Conservation (phyloP, 2,888 invertebrate species). For the Chrysolina americana region DNA sequence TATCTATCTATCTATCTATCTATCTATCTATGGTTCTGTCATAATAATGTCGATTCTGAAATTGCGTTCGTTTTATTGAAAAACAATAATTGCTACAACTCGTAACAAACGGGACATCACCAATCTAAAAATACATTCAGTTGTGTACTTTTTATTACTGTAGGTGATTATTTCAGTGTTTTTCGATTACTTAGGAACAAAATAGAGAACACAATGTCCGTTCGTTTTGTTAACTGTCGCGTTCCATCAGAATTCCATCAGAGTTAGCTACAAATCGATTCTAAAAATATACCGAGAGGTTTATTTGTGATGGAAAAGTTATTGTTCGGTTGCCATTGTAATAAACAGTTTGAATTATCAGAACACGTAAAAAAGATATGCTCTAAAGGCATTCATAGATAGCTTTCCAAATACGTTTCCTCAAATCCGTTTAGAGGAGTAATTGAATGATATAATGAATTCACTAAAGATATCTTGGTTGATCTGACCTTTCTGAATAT, state of each 20-base stretch:
- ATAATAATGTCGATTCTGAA: neutral
- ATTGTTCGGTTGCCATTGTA: neutral
- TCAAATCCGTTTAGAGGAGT: no score
- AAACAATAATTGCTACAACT: constrained; percentile 8
- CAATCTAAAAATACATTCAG: constrained; percentile 14
- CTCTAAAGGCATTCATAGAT: no score
- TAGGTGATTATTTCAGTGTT: constrained; percentile 6
- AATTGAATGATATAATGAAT: no score
- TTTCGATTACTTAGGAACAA: constrained; percentile 14
- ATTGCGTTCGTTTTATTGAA: neutral
- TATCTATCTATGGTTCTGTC: neutral
- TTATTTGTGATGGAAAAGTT: constrained; percentile 5
- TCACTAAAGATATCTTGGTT: no score
- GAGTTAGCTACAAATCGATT: constrained; percentile 8
- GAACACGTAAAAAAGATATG: neutral
- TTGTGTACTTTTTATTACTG: constrained; percentile 8
- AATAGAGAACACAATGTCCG: constrained; percentile 17
- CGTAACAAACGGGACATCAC: neutral
- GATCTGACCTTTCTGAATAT: no score
- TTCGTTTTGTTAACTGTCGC: constrained; percentile 1
- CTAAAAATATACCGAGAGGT: neutral
- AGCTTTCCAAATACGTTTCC: no score
- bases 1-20: neutral
- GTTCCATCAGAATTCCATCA: neutral
- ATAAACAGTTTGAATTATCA: neutral